phyloP scores from a whole-genome alignment of 1,140 invertebrate genomes.

The Caenorhabditis elegans region DNA sequence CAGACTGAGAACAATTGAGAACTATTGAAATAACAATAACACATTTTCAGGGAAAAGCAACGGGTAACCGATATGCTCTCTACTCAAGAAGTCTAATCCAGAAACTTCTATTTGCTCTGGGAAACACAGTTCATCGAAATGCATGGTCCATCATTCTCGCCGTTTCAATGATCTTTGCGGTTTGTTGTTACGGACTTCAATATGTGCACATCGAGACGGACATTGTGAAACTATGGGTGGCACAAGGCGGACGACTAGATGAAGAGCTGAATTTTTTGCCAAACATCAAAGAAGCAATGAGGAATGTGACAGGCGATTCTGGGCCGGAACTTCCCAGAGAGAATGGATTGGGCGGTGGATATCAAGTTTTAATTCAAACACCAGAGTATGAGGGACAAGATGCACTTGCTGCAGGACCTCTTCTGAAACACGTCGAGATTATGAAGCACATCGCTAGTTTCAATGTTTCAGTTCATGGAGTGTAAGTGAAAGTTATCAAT shows the following conservation, averaged over 20 bases:
- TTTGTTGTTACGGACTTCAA: constrained; percentile 57
- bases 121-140: constrained; percentile 49
- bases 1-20: neutral
- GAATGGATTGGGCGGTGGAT: constrained; percentile 64
- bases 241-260: constrained; percentile 65
- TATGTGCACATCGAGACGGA: constrained; percentile 61
- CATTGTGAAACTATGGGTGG: constrained; percentile 62
- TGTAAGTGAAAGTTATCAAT: constrained; percentile 49
- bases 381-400: constrained; percentile 58
- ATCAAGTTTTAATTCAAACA: constrained; percentile 63
- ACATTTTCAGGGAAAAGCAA: constrained; percentile 51
- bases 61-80: constrained; percentile 52
- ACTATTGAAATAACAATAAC: neutral
- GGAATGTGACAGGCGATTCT: constrained; percentile 11
- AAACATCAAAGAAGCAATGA: constrained; percentile 43
- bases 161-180: constrained; percentile 48
- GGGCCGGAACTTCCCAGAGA: constrained; percentile 59
- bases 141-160: constrained; percentile 50
- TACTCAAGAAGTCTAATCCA: constrained; percentile 54
- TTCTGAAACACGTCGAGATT: constrained; percentile 61
- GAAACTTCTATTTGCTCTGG: constrained; percentile 31
- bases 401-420: constrained; percentile 53
- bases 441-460: constrained; percentile 63
- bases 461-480: constrained; percentile 63
- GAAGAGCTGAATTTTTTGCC: constrained; percentile 60